These are phyloP conservation scores for Uropsilus gracilis DNA, from an alignment of 2,113 vertebrate genomes.

Conservation along the genomic window DNA sequence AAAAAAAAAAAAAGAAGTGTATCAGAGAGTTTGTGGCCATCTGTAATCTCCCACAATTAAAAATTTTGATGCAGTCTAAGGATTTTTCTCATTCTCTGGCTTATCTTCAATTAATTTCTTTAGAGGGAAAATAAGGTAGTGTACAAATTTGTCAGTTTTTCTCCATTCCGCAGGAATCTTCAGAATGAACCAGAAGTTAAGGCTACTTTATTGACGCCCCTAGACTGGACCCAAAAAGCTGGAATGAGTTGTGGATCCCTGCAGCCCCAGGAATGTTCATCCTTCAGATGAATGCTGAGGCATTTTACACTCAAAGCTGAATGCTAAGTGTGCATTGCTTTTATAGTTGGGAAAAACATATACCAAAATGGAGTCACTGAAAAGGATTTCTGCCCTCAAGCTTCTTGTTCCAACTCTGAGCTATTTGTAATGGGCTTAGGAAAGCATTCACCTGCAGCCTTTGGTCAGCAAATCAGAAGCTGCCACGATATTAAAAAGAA, in stretches of 20 bases:
- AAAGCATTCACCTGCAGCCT: neutral
- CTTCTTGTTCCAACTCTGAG: neutral
- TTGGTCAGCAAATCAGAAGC: constrained; percentile 23
- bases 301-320: neutral
- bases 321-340: neutral
- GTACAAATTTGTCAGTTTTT: neutral
- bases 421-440: neutral
- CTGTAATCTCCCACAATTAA: neutral
- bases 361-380: neutral
- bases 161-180: neutral
- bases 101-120: neutral
- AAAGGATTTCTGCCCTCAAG: neutral
- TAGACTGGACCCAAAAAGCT: neutral
- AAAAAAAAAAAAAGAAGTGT: no score
- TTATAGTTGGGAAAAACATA: constrained; percentile 1
- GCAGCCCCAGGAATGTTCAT: neutral
- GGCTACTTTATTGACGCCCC: neutral
- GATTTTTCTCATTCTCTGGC: neutral
- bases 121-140: neutral
- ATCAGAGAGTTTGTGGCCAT: neutral
- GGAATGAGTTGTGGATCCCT: neutral
- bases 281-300: neutral
- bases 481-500: neutral
- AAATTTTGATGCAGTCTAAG: neutral
- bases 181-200: neutral